phyloP scores from a whole-genome alignment of 2,797 vertebrate genomes.

The Setipinna tenuifilis region DNA sequence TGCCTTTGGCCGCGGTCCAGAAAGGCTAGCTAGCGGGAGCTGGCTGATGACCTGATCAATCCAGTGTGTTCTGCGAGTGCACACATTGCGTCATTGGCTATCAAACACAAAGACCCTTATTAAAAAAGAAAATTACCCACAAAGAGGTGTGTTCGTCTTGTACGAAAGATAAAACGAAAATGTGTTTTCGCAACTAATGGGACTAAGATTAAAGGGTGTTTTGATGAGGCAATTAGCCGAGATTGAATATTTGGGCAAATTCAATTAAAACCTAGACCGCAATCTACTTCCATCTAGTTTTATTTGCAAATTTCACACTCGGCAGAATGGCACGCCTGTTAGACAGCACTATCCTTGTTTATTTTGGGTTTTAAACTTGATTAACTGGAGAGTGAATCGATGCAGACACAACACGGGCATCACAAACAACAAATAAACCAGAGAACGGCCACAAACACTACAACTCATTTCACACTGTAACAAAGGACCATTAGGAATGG shows the following conservation, averaged over 20 bases:
- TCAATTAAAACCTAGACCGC: constrained; percentile 15
- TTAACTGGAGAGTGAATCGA: constrained; percentile 5
- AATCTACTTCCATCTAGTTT: background rate
- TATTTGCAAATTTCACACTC: constrained; percentile 14
- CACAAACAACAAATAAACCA: background rate
- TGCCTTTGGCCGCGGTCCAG: background rate
- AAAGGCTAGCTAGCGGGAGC: background rate
- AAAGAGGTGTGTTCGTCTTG: background rate
- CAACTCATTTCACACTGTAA: background rate
- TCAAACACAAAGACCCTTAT: constrained; percentile 16
- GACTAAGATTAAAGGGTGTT: background rate
- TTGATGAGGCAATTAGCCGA: background rate
- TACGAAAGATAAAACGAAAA: background rate
- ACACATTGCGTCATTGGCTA: background rate
- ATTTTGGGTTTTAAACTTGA: constrained; percentile 14
- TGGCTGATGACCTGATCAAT: background rate
- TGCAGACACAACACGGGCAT: constrained; percentile 15
- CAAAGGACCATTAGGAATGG: background rate
- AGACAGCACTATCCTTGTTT: background rate
- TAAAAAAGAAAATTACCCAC: background rate
- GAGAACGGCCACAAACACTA: background rate
- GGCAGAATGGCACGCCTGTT: constrained; percentile 4
- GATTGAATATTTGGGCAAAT: constrained; percentile 22
- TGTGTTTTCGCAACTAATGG: background rate
- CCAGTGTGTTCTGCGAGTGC: background rate